Conservation (phyloP, 2,888 invertebrate species). For the Agonopterix arenella region DNA sequence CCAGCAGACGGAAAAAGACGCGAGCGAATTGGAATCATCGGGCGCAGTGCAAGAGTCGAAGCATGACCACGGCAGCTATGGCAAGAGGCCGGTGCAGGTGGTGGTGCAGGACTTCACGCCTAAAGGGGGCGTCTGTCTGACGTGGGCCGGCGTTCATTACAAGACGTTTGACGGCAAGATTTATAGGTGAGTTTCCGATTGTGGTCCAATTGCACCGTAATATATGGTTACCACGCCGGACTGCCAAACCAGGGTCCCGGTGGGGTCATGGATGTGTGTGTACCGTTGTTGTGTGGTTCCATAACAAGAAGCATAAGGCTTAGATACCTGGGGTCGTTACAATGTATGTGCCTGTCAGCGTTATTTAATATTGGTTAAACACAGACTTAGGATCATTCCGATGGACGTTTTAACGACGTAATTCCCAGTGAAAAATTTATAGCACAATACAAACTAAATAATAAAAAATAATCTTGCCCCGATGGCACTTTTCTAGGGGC, state of each 20-base stretch:
- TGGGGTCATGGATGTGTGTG: no score
- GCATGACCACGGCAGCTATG: background rate
- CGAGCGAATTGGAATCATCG: background rate
- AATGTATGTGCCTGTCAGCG: no score
- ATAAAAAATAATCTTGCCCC: no score
- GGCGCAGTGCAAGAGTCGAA: background rate
- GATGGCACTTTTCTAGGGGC: no score
- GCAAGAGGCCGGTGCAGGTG: conserved; percentile 21
- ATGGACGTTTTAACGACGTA: no score
- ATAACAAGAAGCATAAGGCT: no score
- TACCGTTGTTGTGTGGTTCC: no score
- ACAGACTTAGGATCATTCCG: no score
- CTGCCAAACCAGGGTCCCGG: background rate
- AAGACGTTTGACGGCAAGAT: conserved; percentile 91
- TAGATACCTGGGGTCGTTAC: no score
- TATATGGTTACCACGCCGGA: background rate
- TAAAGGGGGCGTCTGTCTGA: conserved; percentile 83
- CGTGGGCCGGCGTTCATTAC: conserved; percentile 89
- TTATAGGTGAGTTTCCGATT: conserved; percentile 70
- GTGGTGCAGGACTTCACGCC: conserved; percentile 65
- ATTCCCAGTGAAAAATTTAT: no score
- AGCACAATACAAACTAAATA: no score
- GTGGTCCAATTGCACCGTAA: background rate
- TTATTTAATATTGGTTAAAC: no score
- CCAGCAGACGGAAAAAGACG: background rate